Evolutionary conservation across 2,888 invertebrate genomes (phyloP), one percentile per base, ranked within the genome.

Genomic region (Dolomedes plantarius): DNA sequence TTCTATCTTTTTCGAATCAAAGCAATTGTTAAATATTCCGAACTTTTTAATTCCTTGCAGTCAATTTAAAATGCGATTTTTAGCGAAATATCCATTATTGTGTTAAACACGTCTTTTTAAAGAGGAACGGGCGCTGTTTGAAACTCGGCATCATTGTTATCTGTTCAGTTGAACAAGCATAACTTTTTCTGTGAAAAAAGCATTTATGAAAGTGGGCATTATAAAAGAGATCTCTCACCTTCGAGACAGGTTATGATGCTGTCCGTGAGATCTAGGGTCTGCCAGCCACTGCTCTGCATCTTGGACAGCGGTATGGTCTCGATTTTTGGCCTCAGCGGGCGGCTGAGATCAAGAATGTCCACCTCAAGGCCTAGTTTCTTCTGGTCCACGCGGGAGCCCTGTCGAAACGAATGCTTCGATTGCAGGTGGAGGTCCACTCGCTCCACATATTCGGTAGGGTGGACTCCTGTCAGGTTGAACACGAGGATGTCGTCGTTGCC

Each of bases 351-450:
- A 1, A 86, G 72, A 1, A 86, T 41, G 29, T 80, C 78, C 69
- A 86, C 65, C 7, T 73, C 67, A 75, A 79, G 79, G 16, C 41
- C 62, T 9, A 68, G 27, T 27, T 86, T 86, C 46, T 79, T 86
- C 23, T 72, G 79, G 5, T 79, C 80, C 28, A 67, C 16, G 7
- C 80, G 46, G 19, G 67, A 29, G 1, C 11, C 41, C 32, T 76
- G 72, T 11, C 62, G 68, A 39, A 73, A 50, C 0, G 73, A 31
- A 11, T 87, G 75, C 19, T 88, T 88, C 5, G 89, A 87, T 89
- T 90, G 91, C 16, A 92, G 89, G 89, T 92, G 92, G 36, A 92
- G 90, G 86, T 92, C 91, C 28, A 91, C 91, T 75, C 90, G 90
- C 68, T 91, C 89, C 28, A 92, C 89, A 67, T 90, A 89, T 88